Evolutionary conservation across 2,888 invertebrate genomes (phyloP).

Genomic region (Ormyrus labotus): DNA sequence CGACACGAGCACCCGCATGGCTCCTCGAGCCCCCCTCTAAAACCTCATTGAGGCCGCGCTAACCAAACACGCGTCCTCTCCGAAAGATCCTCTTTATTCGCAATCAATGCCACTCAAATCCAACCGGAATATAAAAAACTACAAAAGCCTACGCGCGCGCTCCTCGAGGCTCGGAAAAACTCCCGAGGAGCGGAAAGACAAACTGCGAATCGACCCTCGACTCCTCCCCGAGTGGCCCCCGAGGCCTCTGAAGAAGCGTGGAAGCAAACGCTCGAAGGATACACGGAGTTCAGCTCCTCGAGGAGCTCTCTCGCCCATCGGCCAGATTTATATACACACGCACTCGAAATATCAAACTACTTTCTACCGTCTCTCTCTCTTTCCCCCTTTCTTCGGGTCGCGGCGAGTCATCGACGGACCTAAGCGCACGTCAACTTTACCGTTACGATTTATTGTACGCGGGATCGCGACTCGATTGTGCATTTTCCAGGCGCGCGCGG

Average conservation of each 20-base stretch:
- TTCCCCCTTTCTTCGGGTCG: neutral
- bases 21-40: neutral
- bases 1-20: neutral
- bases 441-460: slow-evolving; percentile 35
- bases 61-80: neutral
- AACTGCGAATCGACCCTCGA: slow-evolving; percentile 27
- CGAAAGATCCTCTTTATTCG: neutral
- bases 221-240: neutral
- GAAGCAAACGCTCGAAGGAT: too few species aligned
- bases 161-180: neutral
- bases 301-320: slow-evolving; percentile 25
- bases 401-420: slow-evolving; percentile 7
- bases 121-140: neutral
- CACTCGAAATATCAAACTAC: slow-evolving; percentile 66
- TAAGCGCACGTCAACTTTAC: slow-evolving; percentile 18
- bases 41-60: neutral
- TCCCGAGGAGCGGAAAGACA: slow-evolving; percentile 19
- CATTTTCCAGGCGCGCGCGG: neutral
- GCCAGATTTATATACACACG: neutral
- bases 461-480: slow-evolving; percentile 8
- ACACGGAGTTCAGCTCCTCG: too few species aligned
- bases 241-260: neutral
- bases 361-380: slow-evolving; percentile 61
- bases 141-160: neutral
- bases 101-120: slow-evolving; percentile 13